Evolutionary conservation across 2,113 vertebrate genomes (phyloP), one percentile per base, ranked within the genome.

Genomic region (Zeus faber): DNA sequence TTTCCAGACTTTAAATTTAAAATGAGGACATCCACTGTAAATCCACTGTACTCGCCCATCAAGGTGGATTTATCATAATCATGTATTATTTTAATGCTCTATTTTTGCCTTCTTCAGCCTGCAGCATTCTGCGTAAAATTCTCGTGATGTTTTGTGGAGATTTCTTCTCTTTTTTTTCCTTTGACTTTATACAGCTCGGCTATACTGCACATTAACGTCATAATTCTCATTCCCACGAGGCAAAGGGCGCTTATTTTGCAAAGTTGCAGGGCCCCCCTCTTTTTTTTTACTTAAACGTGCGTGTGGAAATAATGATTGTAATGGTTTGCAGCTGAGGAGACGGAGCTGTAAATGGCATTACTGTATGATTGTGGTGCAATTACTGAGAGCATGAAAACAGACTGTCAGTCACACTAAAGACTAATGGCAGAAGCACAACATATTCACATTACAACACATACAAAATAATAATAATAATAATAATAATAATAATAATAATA

Each of bases 281-380:
- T 50, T 56, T 53, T n/a, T n/a, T n/a, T n/a, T n/a, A n/a, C 46
- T 77, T 65, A 47, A 72, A 79, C 21, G 79, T 80, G 80, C 73
- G 80, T 86, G 83, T 88, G 86, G 86, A 89, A 89, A 89, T 89
- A 90, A 89, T 88, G 83, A 87, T 70, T 72, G 73, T 89, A 90
- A 90, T 89, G 83, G 82, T 72, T 89, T 85, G 88, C 88, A 89
- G 88, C 85, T 89, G 89, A 88, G 84, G 76, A 70, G 77, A 70
- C 81, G 67, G 82, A 77, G 82, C 83, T 84, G 84, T 85, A 84
- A 89, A 88, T 86, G 87, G 87, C 87, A 87, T 89, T 90, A n/a
- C n/a, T n/a, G n/a, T n/a, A 85, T 87, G 86, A 89, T 86, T 87
- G 86, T 70, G 73, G 80, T 60, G 76, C 78, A 89, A 88, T 90